Evolutionary conservation across 2,797 vertebrate genomes (phyloP), one percentile per base, ranked within the genome.

Genomic region (Dicrostonyx torquatus): DNA sequence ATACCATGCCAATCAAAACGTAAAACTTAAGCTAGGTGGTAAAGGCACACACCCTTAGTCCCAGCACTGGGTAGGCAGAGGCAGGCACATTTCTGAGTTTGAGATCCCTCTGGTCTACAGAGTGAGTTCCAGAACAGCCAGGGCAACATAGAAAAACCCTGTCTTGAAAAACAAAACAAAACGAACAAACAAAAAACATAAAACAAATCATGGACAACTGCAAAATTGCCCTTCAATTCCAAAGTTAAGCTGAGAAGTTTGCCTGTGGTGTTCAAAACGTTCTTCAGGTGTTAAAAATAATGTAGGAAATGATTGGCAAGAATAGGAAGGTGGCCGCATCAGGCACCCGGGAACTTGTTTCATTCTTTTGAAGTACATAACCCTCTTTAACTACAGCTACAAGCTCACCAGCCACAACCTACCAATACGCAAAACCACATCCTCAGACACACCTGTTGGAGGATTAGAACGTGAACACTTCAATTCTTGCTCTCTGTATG

Each of bases 221-320:
- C 8, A 62, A 43, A 83, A 62, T 4, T 34, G 40, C 40, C 29
- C 80, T 64, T 45, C 17, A 83, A 45, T 64, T 93, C 50, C 70
- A 90, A 14, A 94, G 22, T 29, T 29, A 43, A n/a, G 43, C 3
- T 90, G 66, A 89, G 34, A 83, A 95, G 95, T 22, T 11, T 64
- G 68, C 40, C 22, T 18, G 55, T 31, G 11, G 48, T 1, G 92
- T 34, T 48, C 43, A 86, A 95, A 83, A 91, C 76, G 70, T 20
- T 77, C 76, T 43, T 73, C 29, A 86, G 79, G n/a, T 24, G 4
- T 62, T 76, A 48, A 72, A 91, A 26, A 76, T 5, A 78, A 95
- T 92, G 34, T 18, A 31, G 40, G 50, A 88, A 85, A 72, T 64
- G 29, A 84, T 4, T 55, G 68, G 15, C n/a, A 45, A 78, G 34